phyloP scores from a whole-genome alignment of 1,140 invertebrate genomes.

The Megalopta genalis region DNA sequence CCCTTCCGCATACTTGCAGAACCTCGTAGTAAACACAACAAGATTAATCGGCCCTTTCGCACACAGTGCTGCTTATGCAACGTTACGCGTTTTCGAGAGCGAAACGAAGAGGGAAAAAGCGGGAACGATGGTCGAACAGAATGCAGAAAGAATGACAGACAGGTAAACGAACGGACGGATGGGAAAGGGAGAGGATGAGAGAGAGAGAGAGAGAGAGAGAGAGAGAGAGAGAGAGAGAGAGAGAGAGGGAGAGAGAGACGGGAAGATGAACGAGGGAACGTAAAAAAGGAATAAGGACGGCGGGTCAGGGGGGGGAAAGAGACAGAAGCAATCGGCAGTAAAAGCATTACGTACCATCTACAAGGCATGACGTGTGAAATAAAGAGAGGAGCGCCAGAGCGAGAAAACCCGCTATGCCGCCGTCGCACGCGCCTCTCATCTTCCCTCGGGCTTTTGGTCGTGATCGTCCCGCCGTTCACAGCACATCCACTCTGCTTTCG shows the following conservation, averaged over 20 bases:
- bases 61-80: constrained; percentile 57
- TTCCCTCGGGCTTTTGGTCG: constrained; percentile 36
- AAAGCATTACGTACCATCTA: constrained; percentile 62
- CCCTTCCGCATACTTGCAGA: constrained; percentile 56
- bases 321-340: background rate
- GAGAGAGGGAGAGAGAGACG: background rate
- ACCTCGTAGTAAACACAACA: constrained; percentile 49
- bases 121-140: constrained; percentile 32
- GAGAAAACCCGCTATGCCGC: constrained; percentile 63
- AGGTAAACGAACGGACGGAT: constrained; percentile 7
- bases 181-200: background rate
- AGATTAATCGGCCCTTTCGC: constrained; percentile 60
- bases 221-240: too few relatives aligned
- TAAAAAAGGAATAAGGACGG: background rate
- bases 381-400: constrained; percentile 67
- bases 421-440: constrained; percentile 63
- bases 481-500: constrained; percentile 29
- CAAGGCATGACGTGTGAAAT: constrained; percentile 60
- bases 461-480: constrained; percentile 5
- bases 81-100: constrained; percentile 39
- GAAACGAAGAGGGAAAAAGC: constrained; percentile 48
- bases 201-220: too few relatives aligned
- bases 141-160: constrained; percentile 12
- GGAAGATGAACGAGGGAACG: background rate
- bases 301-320: background rate